These are phyloP conservation scores for Tipula confusa DNA, from an alignment of 2,888 invertebrate genomes.

Conservation along the genomic window DNA sequence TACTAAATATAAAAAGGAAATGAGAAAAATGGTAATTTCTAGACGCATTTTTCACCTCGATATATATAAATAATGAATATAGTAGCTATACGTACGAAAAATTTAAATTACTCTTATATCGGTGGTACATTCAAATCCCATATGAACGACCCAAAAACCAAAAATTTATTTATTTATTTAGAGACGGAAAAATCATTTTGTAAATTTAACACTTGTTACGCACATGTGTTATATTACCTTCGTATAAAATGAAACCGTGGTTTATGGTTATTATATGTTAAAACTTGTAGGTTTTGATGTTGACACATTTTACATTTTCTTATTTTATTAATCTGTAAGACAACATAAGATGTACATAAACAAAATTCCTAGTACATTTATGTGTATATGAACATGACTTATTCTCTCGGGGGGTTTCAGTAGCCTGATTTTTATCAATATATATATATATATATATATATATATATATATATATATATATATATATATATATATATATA, in stretches of 20 bases:
- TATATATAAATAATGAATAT: background rate
- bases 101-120: background rate
- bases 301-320: background rate
- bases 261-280: background rate
- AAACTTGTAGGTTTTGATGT: background rate
- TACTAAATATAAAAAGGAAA: background rate
- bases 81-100: too few species aligned
- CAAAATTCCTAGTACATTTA: too few species aligned
- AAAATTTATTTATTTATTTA: background rate
- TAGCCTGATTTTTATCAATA: too few species aligned
- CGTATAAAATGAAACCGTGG: background rate
- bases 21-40: background rate
- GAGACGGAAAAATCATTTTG: background rate
- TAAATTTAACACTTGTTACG: background rate
- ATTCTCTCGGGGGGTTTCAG: too few species aligned
- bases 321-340: too few species aligned
- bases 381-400: too few species aligned
- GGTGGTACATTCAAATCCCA: background rate
- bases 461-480: too few species aligned
- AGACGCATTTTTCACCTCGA: background rate
- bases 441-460: too few species aligned
- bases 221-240: background rate
- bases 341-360: too few species aligned
- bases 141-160: background rate
- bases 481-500: too few species aligned